Percentiles rank a stretch among this genome's conserved stretches.
Conservation (phyloP, 2,113 vertebrate genomes). For the Lamprotornis superbus region DNA sequence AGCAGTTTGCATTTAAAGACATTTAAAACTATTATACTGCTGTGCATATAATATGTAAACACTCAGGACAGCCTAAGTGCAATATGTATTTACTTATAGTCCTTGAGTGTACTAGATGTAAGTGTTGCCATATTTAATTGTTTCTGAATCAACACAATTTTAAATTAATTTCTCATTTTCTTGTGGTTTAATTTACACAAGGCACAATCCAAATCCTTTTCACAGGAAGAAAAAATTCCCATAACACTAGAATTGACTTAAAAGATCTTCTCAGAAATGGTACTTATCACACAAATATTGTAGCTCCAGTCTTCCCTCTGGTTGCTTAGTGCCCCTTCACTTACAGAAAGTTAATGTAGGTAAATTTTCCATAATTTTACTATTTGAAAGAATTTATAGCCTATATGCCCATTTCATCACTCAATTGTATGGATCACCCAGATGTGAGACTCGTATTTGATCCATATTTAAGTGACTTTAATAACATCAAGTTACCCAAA, state of each 20-base stretch:
- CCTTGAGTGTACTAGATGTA: not conserved
- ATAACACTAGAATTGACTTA: not conserved
- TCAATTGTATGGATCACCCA: not conserved
- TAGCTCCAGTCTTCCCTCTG: not conserved
- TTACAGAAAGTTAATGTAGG: not conserved
- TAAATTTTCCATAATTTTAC: not conserved
- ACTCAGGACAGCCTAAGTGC: not conserved
- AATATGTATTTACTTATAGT: not conserved
- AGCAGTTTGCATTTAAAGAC: not conserved
- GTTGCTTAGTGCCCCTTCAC: not conserved
- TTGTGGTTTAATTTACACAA: not conserved
- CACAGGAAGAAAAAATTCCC: not conserved
- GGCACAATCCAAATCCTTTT: not conserved
- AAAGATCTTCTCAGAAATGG: not conserved
- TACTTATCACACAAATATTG: not conserved
- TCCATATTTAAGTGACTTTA: not conserved
- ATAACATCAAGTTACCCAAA: not conserved
- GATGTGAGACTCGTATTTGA: rapidly evolving
- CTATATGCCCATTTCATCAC: not conserved
- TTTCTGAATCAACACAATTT: not conserved
- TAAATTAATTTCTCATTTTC: not conserved
- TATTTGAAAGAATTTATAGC: not conserved
- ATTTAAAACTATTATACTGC: not conserved
- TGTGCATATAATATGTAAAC: not conserved
- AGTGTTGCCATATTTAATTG: not conserved